Conservation (phyloP, 2,888 invertebrate genomes). For the Lobophora halterata region DNA sequence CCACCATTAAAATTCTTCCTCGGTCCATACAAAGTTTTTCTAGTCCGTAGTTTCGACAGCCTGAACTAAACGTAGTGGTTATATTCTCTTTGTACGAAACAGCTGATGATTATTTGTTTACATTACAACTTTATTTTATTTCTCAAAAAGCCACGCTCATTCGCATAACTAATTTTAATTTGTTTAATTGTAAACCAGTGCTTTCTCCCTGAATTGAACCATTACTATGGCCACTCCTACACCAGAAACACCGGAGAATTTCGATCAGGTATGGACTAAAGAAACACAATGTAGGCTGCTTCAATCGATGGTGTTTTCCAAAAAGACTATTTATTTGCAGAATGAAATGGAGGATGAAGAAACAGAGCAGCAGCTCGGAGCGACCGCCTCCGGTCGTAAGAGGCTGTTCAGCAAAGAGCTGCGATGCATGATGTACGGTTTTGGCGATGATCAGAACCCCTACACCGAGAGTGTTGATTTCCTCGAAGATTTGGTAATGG, state of each 20-base stretch:
- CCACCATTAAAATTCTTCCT: too few species aligned
- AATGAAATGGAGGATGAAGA: conserved; percentile 83
- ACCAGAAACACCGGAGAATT: conserved; percentile 62
- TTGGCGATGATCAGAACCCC: conserved; percentile 99
- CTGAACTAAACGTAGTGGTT: too few species aligned
- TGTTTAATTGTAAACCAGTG: too few species aligned
- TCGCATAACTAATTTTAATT: too few species aligned
- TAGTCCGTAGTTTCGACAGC: too few species aligned
- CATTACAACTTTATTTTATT: too few species aligned
- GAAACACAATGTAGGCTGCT: background rate
- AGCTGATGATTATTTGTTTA: too few species aligned
- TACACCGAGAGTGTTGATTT: conserved; percentile 99
- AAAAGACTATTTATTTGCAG: conserved; percentile 2
- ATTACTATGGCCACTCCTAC: conserved; percentile 54
- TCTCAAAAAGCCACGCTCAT: too few species aligned
- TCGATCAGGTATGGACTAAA: conserved; percentile 55
- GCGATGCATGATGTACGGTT: conserved; percentile 99
- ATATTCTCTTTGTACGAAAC: too few species aligned
- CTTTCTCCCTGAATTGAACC: too few species aligned
- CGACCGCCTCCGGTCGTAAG: conserved; percentile 87
- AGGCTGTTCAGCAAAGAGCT: conserved; percentile 95
- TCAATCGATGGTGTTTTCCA: background rate
- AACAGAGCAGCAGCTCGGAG: conserved; percentile 84
- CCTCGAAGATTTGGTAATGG: conserved; percentile 97
- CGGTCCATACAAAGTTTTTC: too few species aligned